Percentiles rank a stretch among this genome's conserved stretches.
Conservation (phyloP, 2,797 vertebrate genomes). For the Dermochelys coriacea region DNA sequence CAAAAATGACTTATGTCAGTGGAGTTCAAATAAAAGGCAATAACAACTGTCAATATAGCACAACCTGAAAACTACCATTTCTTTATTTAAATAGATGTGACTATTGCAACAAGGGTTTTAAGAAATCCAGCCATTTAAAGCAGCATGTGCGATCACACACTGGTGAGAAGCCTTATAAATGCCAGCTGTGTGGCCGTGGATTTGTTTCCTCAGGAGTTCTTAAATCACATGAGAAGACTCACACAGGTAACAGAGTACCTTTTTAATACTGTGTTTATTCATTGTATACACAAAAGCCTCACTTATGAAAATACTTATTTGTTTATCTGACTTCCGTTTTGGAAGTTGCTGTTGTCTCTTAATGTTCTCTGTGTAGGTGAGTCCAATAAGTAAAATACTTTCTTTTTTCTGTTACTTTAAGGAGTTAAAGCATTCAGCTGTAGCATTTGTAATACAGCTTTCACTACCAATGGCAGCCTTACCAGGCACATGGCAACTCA, state of each 20-base stretch:
- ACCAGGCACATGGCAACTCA: slow-evolving; percentile 97
- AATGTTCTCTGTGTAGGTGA: background rate
- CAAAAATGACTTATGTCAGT: background rate
- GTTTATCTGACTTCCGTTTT: background rate
- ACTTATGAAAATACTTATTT: background rate
- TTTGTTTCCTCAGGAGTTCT: slow-evolving; percentile 97
- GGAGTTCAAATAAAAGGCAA: background rate
- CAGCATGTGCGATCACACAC: slow-evolving; percentile 98
- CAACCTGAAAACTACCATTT: background rate
- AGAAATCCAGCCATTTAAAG: slow-evolving; percentile 98
- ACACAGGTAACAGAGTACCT: slow-evolving; percentile 87
- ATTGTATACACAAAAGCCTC: background rate
- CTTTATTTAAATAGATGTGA: slow-evolving; percentile 81
- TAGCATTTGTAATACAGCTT: slow-evolving; percentile 90
- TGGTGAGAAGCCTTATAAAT: slow-evolving; percentile 96
- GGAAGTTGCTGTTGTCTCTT: slow-evolving; percentile 16
- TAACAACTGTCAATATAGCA: background rate
- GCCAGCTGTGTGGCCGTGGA: slow-evolving; percentile 92
- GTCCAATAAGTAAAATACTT: slow-evolving; percentile 25
- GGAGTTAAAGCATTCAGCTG: slow-evolving; percentile 97
- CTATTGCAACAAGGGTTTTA: slow-evolving; percentile 96
- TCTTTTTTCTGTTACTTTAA: slow-evolving; percentile 68
- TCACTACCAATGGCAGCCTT: slow-evolving; percentile 98
- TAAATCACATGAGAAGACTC: slow-evolving; percentile 97
- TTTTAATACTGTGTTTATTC: background rate